These are phyloP conservation scores for Apamea sordens DNA, from an alignment of 2,888 invertebrate species.

Conservation along the genomic window DNA sequence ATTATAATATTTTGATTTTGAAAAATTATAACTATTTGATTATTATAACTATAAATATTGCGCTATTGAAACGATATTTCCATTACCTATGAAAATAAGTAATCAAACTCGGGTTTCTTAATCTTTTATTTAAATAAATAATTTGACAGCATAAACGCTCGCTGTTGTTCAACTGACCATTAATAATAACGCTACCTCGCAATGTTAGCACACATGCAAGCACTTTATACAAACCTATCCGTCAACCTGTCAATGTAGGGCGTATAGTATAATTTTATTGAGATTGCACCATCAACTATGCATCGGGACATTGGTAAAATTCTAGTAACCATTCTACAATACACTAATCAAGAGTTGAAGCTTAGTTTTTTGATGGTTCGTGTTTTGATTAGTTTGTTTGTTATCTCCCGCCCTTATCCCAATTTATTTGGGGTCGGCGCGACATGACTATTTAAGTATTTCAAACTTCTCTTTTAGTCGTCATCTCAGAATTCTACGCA, in stretches of 20 bases:
- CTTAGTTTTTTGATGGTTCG: neutral
- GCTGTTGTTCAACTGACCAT: neutral
- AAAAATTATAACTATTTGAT: neutral
- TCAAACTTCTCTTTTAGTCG: too few species aligned
- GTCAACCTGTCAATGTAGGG: neutral
- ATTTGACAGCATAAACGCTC: neutral
- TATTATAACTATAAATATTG: conserved; percentile 5
- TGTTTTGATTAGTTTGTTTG: neutral
- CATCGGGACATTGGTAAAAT: neutral
- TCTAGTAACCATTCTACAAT: neutral
- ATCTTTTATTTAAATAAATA: neutral
- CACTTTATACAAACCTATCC: neutral
- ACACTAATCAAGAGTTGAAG: neutral
- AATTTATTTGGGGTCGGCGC: neutral
- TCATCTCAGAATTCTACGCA: neutral
- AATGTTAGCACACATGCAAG: neutral
- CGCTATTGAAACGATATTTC: neutral
- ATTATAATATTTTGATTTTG: neutral
- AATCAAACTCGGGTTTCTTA: neutral
- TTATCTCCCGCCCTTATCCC: neutral
- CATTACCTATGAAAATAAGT: neutral
- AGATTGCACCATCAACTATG: neutral
- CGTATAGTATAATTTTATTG: neutral
- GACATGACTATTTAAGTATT: too few species aligned
- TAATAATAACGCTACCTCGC: neutral